phyloP scores from a whole-genome alignment of 2,113 vertebrate species.

The zebrafish (Danio rerio) region GRCz12tu NC_133185.1:4787001-4787500 shows the following conservation, averaged over 20 bases:
- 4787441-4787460: constrained; percentile 26
- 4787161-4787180: constrained; percentile 81
- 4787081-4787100: constrained; percentile 85
- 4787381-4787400: constrained; percentile 88
- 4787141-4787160: constrained; percentile 86
- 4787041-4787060: constrained; percentile 84
- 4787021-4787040: constrained; percentile 86
- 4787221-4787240: neutral
- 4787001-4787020: constrained; percentile 83
- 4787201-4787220: neutral
- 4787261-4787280: constrained; percentile 89
- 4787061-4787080: constrained; percentile 82
- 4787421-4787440: constrained; percentile 90
- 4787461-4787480: neutral
- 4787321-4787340: constrained; percentile 89
- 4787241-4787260: constrained; percentile 83
- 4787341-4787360: constrained; percentile 86
- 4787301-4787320: constrained; percentile 88
- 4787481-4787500: too few species aligned
- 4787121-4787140: constrained; percentile 91
- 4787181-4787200: neutral
- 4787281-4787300: constrained; percentile 87
- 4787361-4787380: constrained; percentile 84
- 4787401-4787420: constrained; percentile 86
- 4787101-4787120: constrained; percentile 87